Conservation (phyloP, 2,113 vertebrate species). For the Mobula hypostoma region DNA sequence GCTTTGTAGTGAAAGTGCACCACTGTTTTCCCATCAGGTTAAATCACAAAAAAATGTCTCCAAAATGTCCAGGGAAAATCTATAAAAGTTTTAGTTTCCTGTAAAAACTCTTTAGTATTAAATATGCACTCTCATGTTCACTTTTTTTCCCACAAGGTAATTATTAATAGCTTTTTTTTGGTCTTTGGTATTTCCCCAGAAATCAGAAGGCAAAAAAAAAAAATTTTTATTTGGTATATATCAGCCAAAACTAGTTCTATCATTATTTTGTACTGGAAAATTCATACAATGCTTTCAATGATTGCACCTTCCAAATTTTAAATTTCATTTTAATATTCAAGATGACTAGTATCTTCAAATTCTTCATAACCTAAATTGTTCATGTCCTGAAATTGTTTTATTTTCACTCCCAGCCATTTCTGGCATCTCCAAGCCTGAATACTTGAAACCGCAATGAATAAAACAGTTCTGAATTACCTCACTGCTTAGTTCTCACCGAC, state of each 20-base stretch:
- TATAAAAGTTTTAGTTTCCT: neutral
- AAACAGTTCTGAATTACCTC: too few species aligned
- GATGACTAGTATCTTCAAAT: too few species aligned
- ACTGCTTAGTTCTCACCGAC: too few species aligned
- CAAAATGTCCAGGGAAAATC: neutral
- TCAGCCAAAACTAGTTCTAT: neutral
- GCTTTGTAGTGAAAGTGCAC: conserved; percentile 53
- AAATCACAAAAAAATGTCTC: neutral
- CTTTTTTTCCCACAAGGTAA: neutral
- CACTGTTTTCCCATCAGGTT: conserved; percentile 37
- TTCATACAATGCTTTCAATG: too few species aligned
- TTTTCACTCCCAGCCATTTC: too few species aligned
- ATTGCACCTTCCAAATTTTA: too few species aligned
- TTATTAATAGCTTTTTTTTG: neutral
- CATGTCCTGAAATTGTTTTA: too few species aligned
- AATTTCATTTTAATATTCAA: too few species aligned
- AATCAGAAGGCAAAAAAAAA: neutral
- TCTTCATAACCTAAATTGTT: too few species aligned
- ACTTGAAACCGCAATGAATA: too few species aligned
- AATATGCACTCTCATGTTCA: neutral
- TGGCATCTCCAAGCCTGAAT: too few species aligned
- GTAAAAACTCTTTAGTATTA: neutral
- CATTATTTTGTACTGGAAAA: conserved; percentile 8
- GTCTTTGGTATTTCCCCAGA: neutral
- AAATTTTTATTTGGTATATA: neutral